These are phyloP conservation scores for Xenopus laevis DNA, from an alignment of 2,113 vertebrate species.

Conservation along the genomic window DNA sequence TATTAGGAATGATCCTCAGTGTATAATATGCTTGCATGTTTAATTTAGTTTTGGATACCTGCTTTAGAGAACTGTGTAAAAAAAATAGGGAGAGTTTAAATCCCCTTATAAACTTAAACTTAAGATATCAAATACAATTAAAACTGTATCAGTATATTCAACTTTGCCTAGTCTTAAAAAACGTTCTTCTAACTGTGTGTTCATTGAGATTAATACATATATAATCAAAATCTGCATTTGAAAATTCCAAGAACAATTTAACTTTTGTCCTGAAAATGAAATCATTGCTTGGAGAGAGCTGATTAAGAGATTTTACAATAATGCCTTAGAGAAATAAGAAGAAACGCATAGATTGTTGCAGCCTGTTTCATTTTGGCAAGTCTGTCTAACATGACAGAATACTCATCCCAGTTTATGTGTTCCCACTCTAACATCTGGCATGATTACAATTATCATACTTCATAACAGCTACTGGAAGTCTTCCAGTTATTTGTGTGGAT, in stretches of 20 bases:
- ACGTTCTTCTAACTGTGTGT: too few relatives aligned
- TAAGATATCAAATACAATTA: too few relatives aligned
- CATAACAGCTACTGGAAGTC: slow-evolving; percentile 27
- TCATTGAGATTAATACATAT: too few relatives aligned
- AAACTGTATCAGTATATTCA: too few relatives aligned
- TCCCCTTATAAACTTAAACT: too few relatives aligned
- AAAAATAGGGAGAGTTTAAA: too few relatives aligned
- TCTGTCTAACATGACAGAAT: slow-evolving; percentile 24
- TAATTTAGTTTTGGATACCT: too few relatives aligned
- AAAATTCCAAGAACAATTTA: not conserved
- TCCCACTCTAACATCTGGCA: slow-evolving; percentile 26
- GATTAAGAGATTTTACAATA: slow-evolving; percentile 23
- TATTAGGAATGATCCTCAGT: too few relatives aligned
- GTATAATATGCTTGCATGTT: too few relatives aligned
- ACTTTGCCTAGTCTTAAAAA: too few relatives aligned
- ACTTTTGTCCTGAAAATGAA: slow-evolving; percentile 1
- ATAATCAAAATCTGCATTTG: too few relatives aligned
- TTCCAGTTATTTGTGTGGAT: slow-evolving; percentile 30
- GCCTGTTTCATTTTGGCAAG: slow-evolving; percentile 21
- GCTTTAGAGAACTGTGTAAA: too few relatives aligned
- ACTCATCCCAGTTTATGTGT: slow-evolving; percentile 11
- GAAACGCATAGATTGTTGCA: slow-evolving; percentile 8
- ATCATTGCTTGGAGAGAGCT: not conserved
- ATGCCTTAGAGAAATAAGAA: slow-evolving; percentile 2
- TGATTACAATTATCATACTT: slow-evolving; percentile 19